Base-by-base conservation (phyloP, 2,888 invertebrate genomes). In the Drosophila neonasuta region DNA sequence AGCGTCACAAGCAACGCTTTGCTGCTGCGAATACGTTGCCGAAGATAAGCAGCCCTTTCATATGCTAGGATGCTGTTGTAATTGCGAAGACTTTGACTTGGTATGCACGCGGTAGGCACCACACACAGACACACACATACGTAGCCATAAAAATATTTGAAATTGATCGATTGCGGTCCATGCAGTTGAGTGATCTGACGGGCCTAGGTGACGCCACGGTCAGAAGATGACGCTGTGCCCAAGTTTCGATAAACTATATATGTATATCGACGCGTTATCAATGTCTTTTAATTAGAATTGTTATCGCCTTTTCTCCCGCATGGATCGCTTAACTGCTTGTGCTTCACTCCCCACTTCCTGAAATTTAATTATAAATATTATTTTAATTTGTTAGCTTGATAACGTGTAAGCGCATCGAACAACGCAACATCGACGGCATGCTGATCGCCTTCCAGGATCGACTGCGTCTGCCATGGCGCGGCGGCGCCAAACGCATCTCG, bases 1-100 rank as follows among this genome's bases (percentile, higher is more conserved):
- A 20, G 20, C 41, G 7, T n/a, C 36, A 36, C 42, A 3, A 44
- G 65, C 74, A 88, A 66, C 74, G 88, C 90, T 93, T 73, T 93
- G 93, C 83, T 93, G 93, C 81, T 93, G 93, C 86, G 93, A 93
- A 89, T 93, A 93, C 86, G 91, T 92, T 69, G 92, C 92, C 80
- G 85, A 88, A 20, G 88, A 92, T 64, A 89, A 92, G 59, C 90
- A 93, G 78, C 83, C 68, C 7, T 86, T 74, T 79, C 93, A 93
- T 77, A 90, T 93, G 62, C 80, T 93, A 78, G 92, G 91, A 77
- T 93, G 93, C 76, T 93, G 93, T 84, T 93, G 93, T 86, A 92
- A 93, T 87, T 93, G 93, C 77, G 89, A 90, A 72, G 92, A 93
- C 80, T 91, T 93, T 73, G 93, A 93, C 88, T 90, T 91, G 78